Conservation (phyloP, 1,140 invertebrate species). For the Calosoma granatense region DNA sequence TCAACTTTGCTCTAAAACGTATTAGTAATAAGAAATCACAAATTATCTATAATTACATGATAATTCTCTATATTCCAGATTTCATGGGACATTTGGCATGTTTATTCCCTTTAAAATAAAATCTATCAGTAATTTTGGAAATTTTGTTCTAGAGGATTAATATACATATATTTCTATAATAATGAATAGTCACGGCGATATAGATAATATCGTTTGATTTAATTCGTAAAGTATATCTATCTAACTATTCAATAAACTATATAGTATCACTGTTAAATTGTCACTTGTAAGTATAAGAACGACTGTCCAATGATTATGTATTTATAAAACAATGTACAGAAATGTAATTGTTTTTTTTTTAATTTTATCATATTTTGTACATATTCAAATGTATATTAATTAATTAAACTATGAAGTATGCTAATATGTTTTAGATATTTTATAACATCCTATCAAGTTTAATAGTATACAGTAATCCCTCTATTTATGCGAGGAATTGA, state of each 20-base stretch:
- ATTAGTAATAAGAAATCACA: too few relatives aligned
- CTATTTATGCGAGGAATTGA: too few relatives aligned
- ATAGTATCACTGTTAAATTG: neutral
- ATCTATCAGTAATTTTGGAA: neutral
- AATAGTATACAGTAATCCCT: too few relatives aligned
- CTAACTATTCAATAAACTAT: neutral
- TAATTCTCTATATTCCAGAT: too few relatives aligned
- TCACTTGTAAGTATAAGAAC: neutral
- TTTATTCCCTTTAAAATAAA: neutral
- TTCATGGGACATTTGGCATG: neutral
- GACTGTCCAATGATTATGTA: conserved; percentile 2
- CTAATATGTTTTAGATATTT: too few relatives aligned
- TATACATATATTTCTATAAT: neutral
- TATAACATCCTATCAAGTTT: too few relatives aligned
- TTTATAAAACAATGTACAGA: conserved; percentile 6
- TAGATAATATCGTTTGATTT: too few relatives aligned
- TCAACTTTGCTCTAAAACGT: too few relatives aligned
- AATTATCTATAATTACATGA: too few relatives aligned
- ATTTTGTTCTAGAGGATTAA: neutral
- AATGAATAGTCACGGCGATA: neutral
- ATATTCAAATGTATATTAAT: conserved; percentile 1
- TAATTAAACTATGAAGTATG: too few relatives aligned
- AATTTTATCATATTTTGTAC: neutral
- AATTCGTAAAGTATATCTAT: neutral
- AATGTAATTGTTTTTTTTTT: neutral